Evolutionary conservation across 1,140 invertebrate genomes (phyloP), one percentile per base, ranked within the genome.

Genomic region (Aphis gossypii): DNA sequence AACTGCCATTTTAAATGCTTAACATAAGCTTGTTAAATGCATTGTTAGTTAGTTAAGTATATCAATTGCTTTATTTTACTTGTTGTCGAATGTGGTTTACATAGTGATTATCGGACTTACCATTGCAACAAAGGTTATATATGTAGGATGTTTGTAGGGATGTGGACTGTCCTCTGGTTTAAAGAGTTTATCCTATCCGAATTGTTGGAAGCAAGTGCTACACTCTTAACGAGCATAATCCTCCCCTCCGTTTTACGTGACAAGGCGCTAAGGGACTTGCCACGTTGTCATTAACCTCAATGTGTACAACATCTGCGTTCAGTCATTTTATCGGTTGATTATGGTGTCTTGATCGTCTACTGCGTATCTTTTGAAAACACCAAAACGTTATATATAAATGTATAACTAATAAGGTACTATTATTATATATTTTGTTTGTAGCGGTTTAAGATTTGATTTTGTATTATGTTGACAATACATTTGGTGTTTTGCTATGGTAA

Each of bases 121-220:
- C 9, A 20, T 35, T 23, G n/a, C 18, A 51, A 88, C 48, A 35
- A 68, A 68, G 11, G 60, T 68, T 68, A n/a, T 68, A 30, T n/a
- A n/a, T n/a, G 30, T n/a, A n/a, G 30, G 60, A n/a, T 76, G 60
- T 18, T 68, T 68, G 21, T 20, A 51, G 46, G 11, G 46, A 14
- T 30, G 30, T 35, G n/a, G 46, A n/a, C 20, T 88, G 20, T 51
- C 25, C n/a, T 51, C 20, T n/a, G 88, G 51, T 56, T 89, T 56
- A 89, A 41, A 51, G 35, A 56, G 51, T 51, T 89, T 89, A 89
- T 56, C 51, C n/a, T 51, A 51, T 51, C 48, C 48, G 88, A 56
- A 56, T 89, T 23, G 48, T 56, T 51, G 35, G 48, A 23, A 89
- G 51, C 8, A 21, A 56, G n/a, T 25, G 87, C 20, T 23, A 20